These are phyloP conservation scores for Mya arenaria DNA, from an alignment of 1,140 invertebrate genomes.

Conservation along the genomic window DNA sequence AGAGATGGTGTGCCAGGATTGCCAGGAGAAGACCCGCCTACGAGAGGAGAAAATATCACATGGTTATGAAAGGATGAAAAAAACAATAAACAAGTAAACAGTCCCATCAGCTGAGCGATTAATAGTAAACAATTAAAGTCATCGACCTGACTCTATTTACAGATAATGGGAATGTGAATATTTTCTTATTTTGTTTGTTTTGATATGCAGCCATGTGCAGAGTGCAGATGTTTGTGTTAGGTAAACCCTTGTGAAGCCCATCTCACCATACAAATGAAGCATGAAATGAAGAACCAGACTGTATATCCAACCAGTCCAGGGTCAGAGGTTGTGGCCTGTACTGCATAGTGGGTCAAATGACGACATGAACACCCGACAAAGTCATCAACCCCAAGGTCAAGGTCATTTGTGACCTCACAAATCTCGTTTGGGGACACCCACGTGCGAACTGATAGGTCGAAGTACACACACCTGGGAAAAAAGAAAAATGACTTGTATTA, in stretches of 20 bases:
- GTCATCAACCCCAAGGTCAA: constrained; percentile 70
- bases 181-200: too few relatives aligned
- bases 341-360: constrained; percentile 78
- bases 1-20: constrained; percentile 74
- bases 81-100: background rate
- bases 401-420: constrained; percentile 75
- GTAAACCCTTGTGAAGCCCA: too few relatives aligned
- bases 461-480: constrained; percentile 77
- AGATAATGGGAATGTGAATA: too few relatives aligned
- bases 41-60: constrained; percentile 47
- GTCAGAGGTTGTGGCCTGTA: constrained; percentile 66
- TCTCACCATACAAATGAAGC: constrained; percentile 78
- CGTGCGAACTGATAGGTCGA: constrained; percentile 62
- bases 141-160: too few relatives aligned
- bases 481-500: background rate
- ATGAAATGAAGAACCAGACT: constrained; percentile 75
- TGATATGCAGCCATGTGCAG: too few relatives aligned
- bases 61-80: background rate
- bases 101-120: too few relatives aligned
- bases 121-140: too few relatives aligned
- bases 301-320: constrained; percentile 71
- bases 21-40: constrained; percentile 69
- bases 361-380: constrained; percentile 77
- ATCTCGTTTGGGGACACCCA: constrained; percentile 72
- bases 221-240: too few relatives aligned